Base-by-base conservation (phyloP, 2,797 vertebrate genomes). In the Crenuchus spilurus region DNA sequence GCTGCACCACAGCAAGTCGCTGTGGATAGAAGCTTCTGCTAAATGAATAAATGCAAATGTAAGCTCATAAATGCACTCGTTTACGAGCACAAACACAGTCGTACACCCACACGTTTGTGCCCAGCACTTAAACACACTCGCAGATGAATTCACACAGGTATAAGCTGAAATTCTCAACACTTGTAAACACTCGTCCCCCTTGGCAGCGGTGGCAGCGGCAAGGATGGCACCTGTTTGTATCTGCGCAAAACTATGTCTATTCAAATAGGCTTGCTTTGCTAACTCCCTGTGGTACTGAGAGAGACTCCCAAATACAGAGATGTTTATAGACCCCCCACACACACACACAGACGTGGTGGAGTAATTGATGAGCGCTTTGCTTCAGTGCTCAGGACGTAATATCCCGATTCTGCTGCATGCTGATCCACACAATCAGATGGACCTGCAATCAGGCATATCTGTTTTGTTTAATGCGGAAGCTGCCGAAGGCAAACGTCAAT, bases 331-430 rank as follows among this genome's bases (percentile, higher is more conserved):
- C 62, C 16, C 62, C 33, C 61, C 22, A 2, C 48, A 22, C 48
- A 7, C 49, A 26, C 49, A 26, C 46, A 49, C 46, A 22, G 6
- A 26, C 22, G 28, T 24, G n/a, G 39, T 33, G 68, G 55, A 78
- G 58, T 78, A 64, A 78, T 51, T 78, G 70, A 22, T 60, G 68
- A 73, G 48, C 37, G 76, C 57, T 41, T 41, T 74, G 70, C 65
- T 69, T 37, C 41, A 78, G 48, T 24, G 13, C 42, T 26, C n/a
- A 24, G 28, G 39, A 37, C 13, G 57, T 63, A 57, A 63, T 41
- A 74, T n/a, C 35, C 48, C 57, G 52, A 48, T 64, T 28, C 58
- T 49, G 41, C 44, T 57, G 57, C 62, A 63, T 39, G n/a, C 60
- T 67, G 60, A 41, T 30, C 37, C 37, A 51, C 48, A 52, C 52